A percentile compares a stretch with the other conserved stretches of the same genome.
Conservation (phyloP, 2,113 vertebrate species). For the Rhadina sibilatrix region DNA sequence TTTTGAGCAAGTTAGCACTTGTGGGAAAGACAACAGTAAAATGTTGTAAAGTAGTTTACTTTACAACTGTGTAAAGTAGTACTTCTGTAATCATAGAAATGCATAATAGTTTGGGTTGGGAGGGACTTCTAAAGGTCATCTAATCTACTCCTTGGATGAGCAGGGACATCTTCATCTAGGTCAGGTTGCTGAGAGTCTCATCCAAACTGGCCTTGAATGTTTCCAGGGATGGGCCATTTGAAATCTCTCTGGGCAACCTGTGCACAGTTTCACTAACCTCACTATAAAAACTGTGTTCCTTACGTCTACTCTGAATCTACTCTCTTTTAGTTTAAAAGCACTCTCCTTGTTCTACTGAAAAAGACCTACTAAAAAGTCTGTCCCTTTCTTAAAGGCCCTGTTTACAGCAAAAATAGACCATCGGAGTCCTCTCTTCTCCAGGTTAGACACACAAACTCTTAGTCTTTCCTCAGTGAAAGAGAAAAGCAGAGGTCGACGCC, state of each 20-base stretch:
- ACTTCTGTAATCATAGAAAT: neutral
- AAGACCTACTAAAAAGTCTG: neutral
- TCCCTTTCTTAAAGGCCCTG: neutral
- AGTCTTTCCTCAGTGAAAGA: neutral
- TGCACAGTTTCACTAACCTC: neutral
- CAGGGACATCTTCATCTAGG: neutral
- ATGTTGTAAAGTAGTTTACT: too few relatives aligned
- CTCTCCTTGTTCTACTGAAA: neutral
- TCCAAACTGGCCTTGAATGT: neutral
- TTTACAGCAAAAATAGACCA: neutral
- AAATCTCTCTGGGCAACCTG: neutral
- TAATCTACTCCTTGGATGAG: neutral
- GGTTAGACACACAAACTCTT: accelerated
- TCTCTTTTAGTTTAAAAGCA: neutral
- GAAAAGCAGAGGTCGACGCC: neutral
- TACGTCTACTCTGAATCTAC: neutral
- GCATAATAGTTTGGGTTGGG: neutral
- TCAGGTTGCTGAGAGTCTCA: neutral
- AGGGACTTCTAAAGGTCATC: neutral
- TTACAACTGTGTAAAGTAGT: neutral
- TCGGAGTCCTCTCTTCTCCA: neutral
- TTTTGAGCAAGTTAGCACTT: neutral
- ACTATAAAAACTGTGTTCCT: neutral
- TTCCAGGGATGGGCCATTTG: neutral
- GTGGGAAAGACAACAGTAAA: neutral